Evolutionary conservation across 2,888 invertebrate genomes (phyloP), one percentile per base, ranked within the genome.

Genomic region (Folsomia manolachei): DNA sequence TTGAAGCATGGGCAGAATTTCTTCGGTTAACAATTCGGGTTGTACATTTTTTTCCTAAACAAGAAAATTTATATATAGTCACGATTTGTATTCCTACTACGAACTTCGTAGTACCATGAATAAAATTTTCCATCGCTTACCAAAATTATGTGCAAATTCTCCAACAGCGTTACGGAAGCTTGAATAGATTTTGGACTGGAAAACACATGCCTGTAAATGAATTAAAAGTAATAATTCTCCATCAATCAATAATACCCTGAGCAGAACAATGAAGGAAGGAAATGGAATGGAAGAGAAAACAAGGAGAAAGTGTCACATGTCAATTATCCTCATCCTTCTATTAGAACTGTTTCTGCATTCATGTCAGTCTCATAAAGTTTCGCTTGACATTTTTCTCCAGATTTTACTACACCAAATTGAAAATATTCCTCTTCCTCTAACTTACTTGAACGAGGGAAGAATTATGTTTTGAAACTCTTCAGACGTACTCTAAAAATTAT

Each of bases 121-220:
- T n/a, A n/a, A n/a, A n/a, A n/a, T n/a, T n/a, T n/a, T n/a, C n/a
- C n/a, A n/a, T n/a, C n/a, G n/a, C n/a, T n/a, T n/a, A n/a, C n/a
- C 83, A 97, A 87, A 77, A 97, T 90, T 76, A 93, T 86, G 84
- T 96, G 94, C 81, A 97, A 86, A 84, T 94, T 94, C 85, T 96
- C 95, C 82, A 97, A 85, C 72, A 97, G 87, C 65, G 91, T 92
- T 4, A 95, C 94, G 0, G 93, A 91, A 14, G 95, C 94, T 84
- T 93, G 91, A 74, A 92, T 90, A 72, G 90, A 90, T 85, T 91
- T 93, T 25, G 91, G 92, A 66, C 90, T 88, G 77, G 89, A 88
- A 85, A 93, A 90, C 71, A 94, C 87, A 78, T 86, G 86, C 83
- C 92, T 91, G 85, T 14, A 51, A 51, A 51, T 11, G 51, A 51